Conservation (phyloP, 2,797 vertebrate species). For the Clarias pachynema region DNA sequence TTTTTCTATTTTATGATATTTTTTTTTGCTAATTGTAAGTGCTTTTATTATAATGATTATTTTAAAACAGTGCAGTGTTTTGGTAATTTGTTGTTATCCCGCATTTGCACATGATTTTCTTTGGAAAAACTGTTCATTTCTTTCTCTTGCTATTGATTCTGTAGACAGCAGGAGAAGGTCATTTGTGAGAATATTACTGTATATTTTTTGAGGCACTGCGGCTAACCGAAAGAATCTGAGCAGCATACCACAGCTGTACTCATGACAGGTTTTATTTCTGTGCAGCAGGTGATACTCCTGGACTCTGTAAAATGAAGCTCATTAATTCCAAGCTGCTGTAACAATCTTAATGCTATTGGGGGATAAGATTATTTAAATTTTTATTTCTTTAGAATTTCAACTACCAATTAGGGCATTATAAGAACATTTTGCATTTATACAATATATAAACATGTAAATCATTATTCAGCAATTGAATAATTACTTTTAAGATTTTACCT, state of each 20-base stretch:
- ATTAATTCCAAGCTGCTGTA: slow-evolving; percentile 26
- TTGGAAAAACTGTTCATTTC: neutral
- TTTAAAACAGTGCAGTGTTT: neutral
- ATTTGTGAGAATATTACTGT: slow-evolving; percentile 2
- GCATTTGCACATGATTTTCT: neutral
- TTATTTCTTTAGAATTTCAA: neutral
- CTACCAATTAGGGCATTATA: neutral
- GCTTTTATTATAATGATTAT: neutral
- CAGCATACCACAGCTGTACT: slow-evolving; percentile 14
- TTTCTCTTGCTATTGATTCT: slow-evolving; percentile 7
- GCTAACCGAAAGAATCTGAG: neutral
- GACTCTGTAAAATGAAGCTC: slow-evolving; percentile 12
- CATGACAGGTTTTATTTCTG: slow-evolving; percentile 15
- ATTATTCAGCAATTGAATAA: no score
- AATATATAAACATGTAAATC: no score
- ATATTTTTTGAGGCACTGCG: slow-evolving; percentile 1
- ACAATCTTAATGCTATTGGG: neutral
- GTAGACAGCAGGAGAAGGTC: slow-evolving; percentile 7
- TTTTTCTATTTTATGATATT: neutral
- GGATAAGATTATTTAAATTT: neutral
- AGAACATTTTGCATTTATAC: neutral
- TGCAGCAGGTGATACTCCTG: slow-evolving; percentile 19
- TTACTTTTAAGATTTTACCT: no score
- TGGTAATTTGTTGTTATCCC: neutral
- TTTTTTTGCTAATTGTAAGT: neutral